These are phyloP conservation scores for Leucopsar rothschildi DNA, from an alignment of 2,113 vertebrate genomes.

Conservation along the genomic window DNA sequence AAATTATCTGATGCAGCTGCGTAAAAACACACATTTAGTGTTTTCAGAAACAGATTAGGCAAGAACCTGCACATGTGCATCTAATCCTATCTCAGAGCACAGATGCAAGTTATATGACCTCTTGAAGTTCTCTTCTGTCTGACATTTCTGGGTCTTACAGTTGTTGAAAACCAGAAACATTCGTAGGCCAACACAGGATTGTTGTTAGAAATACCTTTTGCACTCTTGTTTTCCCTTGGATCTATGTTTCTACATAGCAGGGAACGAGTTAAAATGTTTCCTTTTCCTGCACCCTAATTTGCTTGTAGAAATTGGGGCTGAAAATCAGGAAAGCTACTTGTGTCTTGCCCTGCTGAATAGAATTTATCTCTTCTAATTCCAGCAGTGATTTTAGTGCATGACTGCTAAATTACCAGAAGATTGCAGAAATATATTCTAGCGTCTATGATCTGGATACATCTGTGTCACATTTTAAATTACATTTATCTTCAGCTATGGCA, in stretches of 20 bases:
- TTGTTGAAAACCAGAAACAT: not conserved
- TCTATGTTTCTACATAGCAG: not conserved
- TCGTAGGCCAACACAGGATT: not conserved
- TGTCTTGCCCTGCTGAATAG: not conserved
- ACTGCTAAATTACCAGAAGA: not conserved
- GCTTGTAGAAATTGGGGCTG: not conserved
- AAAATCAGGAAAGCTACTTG: not conserved
- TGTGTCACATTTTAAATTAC: slow-evolving; percentile 31
- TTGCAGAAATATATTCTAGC: not conserved
- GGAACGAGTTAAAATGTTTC: not conserved
- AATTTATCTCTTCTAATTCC: not conserved
- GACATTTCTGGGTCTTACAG: not conserved
- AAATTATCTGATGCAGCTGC: not conserved
- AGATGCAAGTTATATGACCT: not conserved
- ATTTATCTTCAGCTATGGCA: slow-evolving; percentile 18
- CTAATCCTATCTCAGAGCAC: not conserved
- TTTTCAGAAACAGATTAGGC: not conserved
- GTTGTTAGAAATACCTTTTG: not conserved
- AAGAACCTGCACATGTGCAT: not conserved
- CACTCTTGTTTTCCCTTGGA: not conserved
- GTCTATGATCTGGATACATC: not conserved
- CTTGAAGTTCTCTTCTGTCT: not conserved
- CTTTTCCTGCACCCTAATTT: not conserved
- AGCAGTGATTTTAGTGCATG: not conserved
- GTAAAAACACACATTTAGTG: not conserved